Evolutionary conservation across 2,888 invertebrate species (phyloP), one percentile per base, ranked within the genome.

Genomic region (Polydesmus complanatus): DNA sequence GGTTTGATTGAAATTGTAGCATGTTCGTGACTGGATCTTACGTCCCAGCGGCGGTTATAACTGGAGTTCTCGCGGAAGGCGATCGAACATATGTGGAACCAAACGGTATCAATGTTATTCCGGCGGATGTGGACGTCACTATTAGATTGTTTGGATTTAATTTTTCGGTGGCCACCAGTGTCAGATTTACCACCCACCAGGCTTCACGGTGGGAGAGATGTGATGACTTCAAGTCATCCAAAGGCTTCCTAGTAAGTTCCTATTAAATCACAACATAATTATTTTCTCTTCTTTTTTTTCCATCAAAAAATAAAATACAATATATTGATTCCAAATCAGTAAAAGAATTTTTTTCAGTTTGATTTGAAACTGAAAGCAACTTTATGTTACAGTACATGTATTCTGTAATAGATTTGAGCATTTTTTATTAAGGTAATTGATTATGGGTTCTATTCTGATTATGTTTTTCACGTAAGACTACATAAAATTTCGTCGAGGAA

Each of bases 141-240:
- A 70, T 91, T 51, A 82, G 89, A 56, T 69, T 91, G 37, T 90
- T 88, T 71, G 91, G 91, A 0, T 74, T 73, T 8, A 84, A 85
- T 1, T 76, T 91, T 62, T 81, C 81, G 0, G 71, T 79, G 0
- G 73, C 80, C 61, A 86, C 86, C 0, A 76, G 81, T 54, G 79
- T 91, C 57, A 81, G 84, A 0, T 86, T 90, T 70, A 89, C 89
- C 0, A 78, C 81, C 8, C 25, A 19, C 25, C 25, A 25, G 27
- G 56, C 78, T 53, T 68, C 72, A 0, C 78, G 74, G 62, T 82
- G 81, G 1, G 78, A 79, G 19, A 71, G 79, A 0, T 90, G 90
- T 73, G 79, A 50, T 50, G 27, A 81, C 68, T 79, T 81, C 65
- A 79, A 82, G 63, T 78, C 77, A 54, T 74, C 75, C 1, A 70